phyloP scores from a whole-genome alignment of 2,888 invertebrate genomes.

The Trichogramma evanescens region DNA sequence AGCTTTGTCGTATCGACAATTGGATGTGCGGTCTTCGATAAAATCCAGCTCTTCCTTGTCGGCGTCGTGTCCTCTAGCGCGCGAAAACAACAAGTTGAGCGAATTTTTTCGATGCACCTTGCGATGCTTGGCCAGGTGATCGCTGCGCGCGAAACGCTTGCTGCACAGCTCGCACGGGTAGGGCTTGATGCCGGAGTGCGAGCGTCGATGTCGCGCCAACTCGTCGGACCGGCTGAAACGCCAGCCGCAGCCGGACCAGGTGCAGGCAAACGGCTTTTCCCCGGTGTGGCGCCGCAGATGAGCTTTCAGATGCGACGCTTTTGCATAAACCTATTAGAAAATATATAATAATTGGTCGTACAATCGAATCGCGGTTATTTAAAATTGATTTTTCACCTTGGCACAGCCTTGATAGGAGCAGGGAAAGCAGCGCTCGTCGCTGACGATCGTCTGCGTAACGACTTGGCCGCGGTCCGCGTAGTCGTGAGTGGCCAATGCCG shows the following conservation, averaged over 20 bases:
- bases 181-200: constrained; percentile 93
- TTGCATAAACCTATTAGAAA: constrained; percentile 68
- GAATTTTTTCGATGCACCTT: constrained; percentile 69
- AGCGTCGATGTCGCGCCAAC: constrained; percentile 82
- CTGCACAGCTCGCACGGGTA: constrained; percentile 83
- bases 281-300: constrained; percentile 80
- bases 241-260: constrained; percentile 81
- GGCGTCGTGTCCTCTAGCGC: constrained; percentile 21
- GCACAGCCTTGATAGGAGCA: constrained; percentile 45
- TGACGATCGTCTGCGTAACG: constrained; percentile 25
- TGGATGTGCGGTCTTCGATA: too few species aligned
- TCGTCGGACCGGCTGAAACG: constrained; percentile 92
- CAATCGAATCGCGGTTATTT: background rate
- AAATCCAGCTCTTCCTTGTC: too few species aligned
- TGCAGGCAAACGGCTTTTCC: constrained; percentile 68
- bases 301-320: constrained; percentile 83
- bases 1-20: too few species aligned
- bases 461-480: constrained; percentile 43
- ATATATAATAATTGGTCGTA: background rate
- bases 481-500: constrained; percentile 46
- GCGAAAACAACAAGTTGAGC: constrained; percentile 35
- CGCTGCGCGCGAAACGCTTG: constrained; percentile 86
- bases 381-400: constrained; percentile 31
- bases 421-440: constrained; percentile 43
- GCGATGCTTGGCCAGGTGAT: constrained; percentile 88